Conservation (phyloP, 2,113 vertebrate species). For the Muntiacus muntjak region DNA sequence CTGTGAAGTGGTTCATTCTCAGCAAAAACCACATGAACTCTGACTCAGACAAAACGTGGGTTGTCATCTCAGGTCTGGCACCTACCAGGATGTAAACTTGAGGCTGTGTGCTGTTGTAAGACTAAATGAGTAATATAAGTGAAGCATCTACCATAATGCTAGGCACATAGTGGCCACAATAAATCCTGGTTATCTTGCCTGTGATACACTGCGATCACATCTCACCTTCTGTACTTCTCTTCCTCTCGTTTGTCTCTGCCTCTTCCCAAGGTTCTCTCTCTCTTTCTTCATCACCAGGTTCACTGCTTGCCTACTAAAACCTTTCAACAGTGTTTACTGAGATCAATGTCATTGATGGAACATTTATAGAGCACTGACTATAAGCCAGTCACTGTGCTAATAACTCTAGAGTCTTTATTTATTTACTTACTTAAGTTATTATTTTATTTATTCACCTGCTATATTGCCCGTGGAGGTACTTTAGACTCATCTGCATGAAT, state of each 20-base stretch:
- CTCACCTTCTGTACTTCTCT: not conserved
- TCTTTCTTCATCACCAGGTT: not conserved
- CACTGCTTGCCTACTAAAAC: not conserved
- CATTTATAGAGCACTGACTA: not conserved
- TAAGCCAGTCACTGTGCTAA: not conserved
- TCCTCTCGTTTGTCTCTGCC: not conserved
- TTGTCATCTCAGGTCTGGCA: not conserved
- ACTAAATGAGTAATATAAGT: not conserved
- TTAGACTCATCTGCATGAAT: not conserved
- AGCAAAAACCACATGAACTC: not conserved
- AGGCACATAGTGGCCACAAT: not conserved
- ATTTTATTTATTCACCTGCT: not conserved
- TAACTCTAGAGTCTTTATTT: not conserved
- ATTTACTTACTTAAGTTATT: not conserved
- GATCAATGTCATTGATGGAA: not conserved
- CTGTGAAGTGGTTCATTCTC: not conserved
- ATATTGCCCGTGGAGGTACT: not conserved
- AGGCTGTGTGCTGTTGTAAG: not conserved
- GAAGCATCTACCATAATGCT: not conserved
- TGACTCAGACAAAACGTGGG: not conserved
- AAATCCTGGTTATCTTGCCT: not conserved
- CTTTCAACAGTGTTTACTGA: not conserved
- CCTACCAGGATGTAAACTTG: not conserved
- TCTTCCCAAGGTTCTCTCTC: not conserved
- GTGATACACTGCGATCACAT: not conserved